phyloP scores from a whole-genome alignment of 2,797 vertebrate species.

The Buphagus erythrorhynchus region DNA sequence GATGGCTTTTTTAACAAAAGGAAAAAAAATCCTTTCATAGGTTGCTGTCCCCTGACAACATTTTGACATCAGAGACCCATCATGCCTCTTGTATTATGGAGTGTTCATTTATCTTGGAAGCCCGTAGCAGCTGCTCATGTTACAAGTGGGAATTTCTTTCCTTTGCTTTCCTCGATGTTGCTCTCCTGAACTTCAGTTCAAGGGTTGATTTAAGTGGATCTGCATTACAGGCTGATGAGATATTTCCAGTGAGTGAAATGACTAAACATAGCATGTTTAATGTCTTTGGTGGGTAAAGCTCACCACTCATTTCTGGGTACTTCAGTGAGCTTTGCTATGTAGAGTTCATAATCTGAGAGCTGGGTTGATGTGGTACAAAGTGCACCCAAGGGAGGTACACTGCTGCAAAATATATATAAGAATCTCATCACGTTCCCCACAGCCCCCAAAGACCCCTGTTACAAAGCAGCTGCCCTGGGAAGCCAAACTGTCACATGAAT shows the following conservation, averaged over 20 bases:
- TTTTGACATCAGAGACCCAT: slow-evolving; percentile 40
- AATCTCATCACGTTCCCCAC: neutral
- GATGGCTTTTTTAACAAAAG: neutral
- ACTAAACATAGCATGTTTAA: neutral
- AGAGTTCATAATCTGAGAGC: neutral
- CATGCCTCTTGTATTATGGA: slow-evolving; percentile 9
- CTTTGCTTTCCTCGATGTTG: slow-evolving; percentile 9
- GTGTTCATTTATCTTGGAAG: slow-evolving; percentile 62
- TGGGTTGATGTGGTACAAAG: neutral
- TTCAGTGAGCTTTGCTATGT: neutral
- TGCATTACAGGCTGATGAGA: neutral
- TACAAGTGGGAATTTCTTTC: slow-evolving; percentile 66
- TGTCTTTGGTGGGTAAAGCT: neutral
- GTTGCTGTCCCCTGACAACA: slow-evolving; percentile 12
- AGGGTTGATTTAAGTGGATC: slow-evolving; percentile 48
- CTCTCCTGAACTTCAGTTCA: slow-evolving; percentile 26
- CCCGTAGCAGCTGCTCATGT: slow-evolving; percentile 55
- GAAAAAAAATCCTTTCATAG: neutral
- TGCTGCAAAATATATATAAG: neutral
- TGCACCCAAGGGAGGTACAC: neutral
- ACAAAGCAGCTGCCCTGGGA: neutral
- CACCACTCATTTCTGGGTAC: neutral
- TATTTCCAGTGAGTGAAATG: neutral
- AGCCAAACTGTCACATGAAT: neutral
- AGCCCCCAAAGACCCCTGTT: neutral